Base-by-base conservation (phyloP, 2,113 vertebrate species). In the Austrofundulus limnaeus region DNA sequence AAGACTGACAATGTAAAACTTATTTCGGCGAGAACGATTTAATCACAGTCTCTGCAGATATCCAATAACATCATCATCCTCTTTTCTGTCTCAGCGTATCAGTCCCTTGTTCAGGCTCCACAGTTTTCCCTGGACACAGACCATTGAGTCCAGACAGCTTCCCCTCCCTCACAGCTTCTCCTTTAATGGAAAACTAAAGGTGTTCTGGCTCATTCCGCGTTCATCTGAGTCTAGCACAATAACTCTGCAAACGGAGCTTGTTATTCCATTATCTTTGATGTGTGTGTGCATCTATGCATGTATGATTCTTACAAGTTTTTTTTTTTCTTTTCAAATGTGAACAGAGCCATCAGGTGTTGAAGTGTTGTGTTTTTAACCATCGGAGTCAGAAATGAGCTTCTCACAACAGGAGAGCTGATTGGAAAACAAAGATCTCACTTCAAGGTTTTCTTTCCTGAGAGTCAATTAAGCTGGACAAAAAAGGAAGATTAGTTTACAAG, bases 131-230 rank as follows among this genome's bases (percentile, higher is more conserved):
- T n/a, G 38, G 77, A 79, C 72, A 81, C 80, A 75, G 55, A 21
- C 60, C 50, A 66, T 63, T 80, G 77, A 81, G 47, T 72, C 59
- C 49, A 70, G 41, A 49, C 78, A 74, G 47, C 66, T 42, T 70
- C 45, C 54, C 54, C 49, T 54, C 53, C 65, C 48, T 62, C 56
- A 31, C 59, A 48, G 68, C 67, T 38, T 42, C 60, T 39, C 47
- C 23, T 55, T 72, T 77, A 85, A 86, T 83, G 80, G 73, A 78
- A 89, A 82, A 74, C 64, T 81, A 70, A 87, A 86, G 83, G 75
- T 80, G 85, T 86, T 85, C 79, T 47, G 63, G 77, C 73, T 84
- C 83, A 83, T 81, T 85, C 80, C 45, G 19, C 23, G 34, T 72
- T 70, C 64, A 77, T 74, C 61, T 70, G 70, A 55, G 83, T 78